These are phyloP conservation scores for Eudasyphora cyanicolor DNA, from an alignment of 2,888 invertebrate species.

Conservation along the genomic window DNA sequence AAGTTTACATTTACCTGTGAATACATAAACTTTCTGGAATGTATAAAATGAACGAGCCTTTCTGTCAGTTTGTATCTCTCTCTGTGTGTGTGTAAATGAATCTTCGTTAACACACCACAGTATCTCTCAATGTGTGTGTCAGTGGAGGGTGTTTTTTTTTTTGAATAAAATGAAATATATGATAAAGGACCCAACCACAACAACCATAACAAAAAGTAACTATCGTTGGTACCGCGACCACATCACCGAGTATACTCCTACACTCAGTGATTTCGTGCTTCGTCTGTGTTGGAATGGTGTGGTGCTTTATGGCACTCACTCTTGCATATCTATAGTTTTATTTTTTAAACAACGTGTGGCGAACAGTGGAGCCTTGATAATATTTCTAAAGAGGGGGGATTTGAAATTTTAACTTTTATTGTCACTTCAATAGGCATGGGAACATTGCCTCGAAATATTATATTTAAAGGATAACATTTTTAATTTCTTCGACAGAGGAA, in stretches of 20 bases:
- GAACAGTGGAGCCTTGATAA: neutral
- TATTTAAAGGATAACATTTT: too few species aligned
- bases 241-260: neutral
- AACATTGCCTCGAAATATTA: neutral
- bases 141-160: too few species aligned
- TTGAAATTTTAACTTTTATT: neutral
- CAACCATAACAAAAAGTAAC: neutral
- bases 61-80: too few species aligned
- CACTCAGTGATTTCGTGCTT: neutral
- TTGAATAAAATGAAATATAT: neutral
- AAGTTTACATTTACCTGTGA: conserved; percentile 48
- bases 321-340: neutral
- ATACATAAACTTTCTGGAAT: neutral
- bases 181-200: neutral
- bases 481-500: too few species aligned
- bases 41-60: too few species aligned
- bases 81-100: neutral
- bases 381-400: neutral
- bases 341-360: too few species aligned
- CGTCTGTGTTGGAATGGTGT: neutral
- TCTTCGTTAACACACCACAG: too few species aligned
- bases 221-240: neutral
- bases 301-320: neutral
- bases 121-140: neutral
- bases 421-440: neutral